Conservation (phyloP, 2,888 invertebrate species). For the Chrysolina haemoptera region DNA sequence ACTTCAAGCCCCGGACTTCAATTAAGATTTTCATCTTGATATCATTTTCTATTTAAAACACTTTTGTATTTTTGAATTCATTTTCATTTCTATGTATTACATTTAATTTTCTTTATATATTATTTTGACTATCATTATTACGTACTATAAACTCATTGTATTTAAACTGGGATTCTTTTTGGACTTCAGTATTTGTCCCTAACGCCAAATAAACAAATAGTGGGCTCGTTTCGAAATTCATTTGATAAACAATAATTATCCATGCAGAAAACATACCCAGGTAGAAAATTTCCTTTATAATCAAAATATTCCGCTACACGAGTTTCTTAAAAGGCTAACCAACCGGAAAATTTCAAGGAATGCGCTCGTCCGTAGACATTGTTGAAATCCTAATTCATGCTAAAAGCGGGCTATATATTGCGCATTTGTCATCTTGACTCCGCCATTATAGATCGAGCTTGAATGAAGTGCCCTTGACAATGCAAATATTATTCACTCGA, state of each 20-base stretch:
- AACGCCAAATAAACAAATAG: too few species aligned
- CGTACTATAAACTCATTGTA: too few species aligned
- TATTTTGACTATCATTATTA: too few species aligned
- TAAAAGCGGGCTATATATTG: constrained; percentile 50
- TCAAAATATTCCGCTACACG: constrained; percentile 38
- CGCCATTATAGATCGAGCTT: constrained; percentile 39
- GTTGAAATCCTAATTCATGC: constrained; percentile 42
- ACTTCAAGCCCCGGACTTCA: too few species aligned
- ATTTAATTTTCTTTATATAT: too few species aligned
- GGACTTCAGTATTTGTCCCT: too few species aligned
- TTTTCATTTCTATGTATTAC: too few species aligned
- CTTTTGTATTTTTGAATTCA: too few species aligned
- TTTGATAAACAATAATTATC: not conserved
- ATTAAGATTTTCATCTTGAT: too few species aligned
- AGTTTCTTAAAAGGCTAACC: constrained; percentile 44
- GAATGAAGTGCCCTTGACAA: constrained; percentile 44
- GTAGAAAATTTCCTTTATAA: constrained; percentile 28
- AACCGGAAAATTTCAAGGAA: constrained; percentile 45
- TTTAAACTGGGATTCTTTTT: too few species aligned
- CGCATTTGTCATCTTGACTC: constrained; percentile 45
- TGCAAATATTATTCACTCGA: constrained; percentile 48
- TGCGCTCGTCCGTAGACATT: constrained; percentile 30
- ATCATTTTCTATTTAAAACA: too few species aligned
- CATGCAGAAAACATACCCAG: constrained; percentile 25
- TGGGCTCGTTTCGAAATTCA: not conserved